Conservation (phyloP, 2,888 invertebrate species). For the Corbicula japonica region DNA sequence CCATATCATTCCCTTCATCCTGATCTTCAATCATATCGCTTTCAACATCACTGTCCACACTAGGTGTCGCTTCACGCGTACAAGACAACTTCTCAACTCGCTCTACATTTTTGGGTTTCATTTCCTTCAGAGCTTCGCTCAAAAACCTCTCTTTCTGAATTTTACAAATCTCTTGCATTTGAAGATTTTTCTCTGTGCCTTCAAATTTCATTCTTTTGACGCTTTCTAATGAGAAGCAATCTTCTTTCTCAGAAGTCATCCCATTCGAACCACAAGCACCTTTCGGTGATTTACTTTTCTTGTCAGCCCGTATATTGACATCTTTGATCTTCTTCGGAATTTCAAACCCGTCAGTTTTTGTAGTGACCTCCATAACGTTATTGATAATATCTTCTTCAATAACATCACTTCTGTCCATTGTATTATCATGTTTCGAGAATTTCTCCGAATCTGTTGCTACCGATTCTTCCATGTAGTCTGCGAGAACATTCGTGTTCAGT, state of each 20-base stretch:
- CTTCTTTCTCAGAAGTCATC: slow-evolving; percentile 58
- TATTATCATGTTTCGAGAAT: slow-evolving; percentile 88
- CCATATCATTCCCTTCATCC: slow-evolving; percentile 65
- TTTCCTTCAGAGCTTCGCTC: slow-evolving; percentile 29
- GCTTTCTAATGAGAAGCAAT: slow-evolving; percentile 67
- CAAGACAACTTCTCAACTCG: slow-evolving; percentile 2
- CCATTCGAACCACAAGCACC: slow-evolving; percentile 50
- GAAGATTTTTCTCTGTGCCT: slow-evolving; percentile 82
- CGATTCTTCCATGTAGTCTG: slow-evolving; percentile 86
- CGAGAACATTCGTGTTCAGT: slow-evolving; percentile 88
- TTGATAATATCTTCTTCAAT: slow-evolving; percentile 58
- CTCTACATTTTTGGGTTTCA: slow-evolving; percentile 34
- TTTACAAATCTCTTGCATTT: slow-evolving; percentile 81
- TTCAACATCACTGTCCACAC: slow-evolving; percentile 58
- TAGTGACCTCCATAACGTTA: slow-evolving; percentile 47
- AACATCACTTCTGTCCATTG: slow-evolving; percentile 31
- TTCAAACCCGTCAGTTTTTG: slow-evolving; percentile 53
- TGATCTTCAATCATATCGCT: slow-evolving; percentile 51
- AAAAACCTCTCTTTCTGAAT: slow-evolving; percentile 74
- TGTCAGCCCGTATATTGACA: slow-evolving; percentile 86
- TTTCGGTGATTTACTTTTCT: slow-evolving; percentile 70
- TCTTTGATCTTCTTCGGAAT: slow-evolving; percentile 87
- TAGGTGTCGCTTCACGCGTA: slow-evolving; percentile 36
- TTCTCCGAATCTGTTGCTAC: slow-evolving; percentile 89
- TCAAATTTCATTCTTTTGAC: slow-evolving; percentile 83